These are phyloP conservation scores for Brachypteracias leptosomus DNA, from an alignment of 2,113 vertebrate species.

Conservation along the genomic window DNA sequence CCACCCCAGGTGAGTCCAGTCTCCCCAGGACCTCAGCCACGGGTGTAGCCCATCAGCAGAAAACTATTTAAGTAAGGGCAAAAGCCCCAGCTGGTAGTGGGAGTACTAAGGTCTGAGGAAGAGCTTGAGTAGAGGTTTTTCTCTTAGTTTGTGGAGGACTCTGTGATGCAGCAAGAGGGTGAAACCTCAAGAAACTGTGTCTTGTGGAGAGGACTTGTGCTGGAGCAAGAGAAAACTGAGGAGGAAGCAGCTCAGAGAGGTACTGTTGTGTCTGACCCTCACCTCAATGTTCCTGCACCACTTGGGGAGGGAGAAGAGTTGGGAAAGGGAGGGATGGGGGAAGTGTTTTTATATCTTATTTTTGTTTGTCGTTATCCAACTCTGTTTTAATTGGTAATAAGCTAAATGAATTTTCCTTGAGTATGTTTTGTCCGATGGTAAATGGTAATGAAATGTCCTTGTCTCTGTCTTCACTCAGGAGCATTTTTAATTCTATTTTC, in stretches of 20 bases:
- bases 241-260: neutral
- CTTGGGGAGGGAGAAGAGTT: too few species aligned
- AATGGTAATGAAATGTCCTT: neutral
- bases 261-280: neutral
- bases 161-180: neutral
- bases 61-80: fast-evolving
- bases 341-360: too few species aligned
- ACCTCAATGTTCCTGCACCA: fast-evolving
- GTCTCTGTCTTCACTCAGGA: neutral
- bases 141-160: neutral
- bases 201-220: fast-evolving
- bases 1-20: fast-evolving
- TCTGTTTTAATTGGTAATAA: neutral
- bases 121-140: too few species aligned
- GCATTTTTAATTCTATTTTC: fast-evolving
- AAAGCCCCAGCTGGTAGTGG: fast-evolving
- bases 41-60: neutral
- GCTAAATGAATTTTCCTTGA: neutral
- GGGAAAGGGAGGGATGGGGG: fast-evolving
- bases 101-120: fast-evolving
- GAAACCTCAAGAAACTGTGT: fast-evolving
- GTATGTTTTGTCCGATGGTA: neutral
- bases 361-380: neutral
- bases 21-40: fast-evolving
- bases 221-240: neutral